Evolutionary conservation across 2,888 invertebrate species (phyloP), one percentile per base, ranked within the genome.

Genomic region (Drosophila algonquin): DNA sequence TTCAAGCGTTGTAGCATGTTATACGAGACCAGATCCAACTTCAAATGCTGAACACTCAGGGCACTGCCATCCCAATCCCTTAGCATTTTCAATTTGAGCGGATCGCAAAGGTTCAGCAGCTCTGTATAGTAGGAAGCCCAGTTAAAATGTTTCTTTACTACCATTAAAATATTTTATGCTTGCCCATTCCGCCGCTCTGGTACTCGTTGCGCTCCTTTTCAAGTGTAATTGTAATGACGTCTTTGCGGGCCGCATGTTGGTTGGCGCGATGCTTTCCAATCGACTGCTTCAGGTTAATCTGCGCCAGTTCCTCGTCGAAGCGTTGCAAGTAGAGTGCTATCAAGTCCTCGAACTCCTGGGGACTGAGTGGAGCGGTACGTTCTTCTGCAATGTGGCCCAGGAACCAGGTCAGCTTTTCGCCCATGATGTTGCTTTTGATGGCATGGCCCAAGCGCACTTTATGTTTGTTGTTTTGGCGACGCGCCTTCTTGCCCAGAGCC

Each of bases 361-460:
- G 94, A 24, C 93, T 94, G 63, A 95, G 94, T 1, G 93, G 92
- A 3, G 70, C 64, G 62, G 93, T 92, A 8, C 93, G 90, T 48
- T 92, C 92, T 16, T 92, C 93, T 64, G 94, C 94, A 0, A 94
- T 93, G 83, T 95, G 93, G 40, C 95, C 94, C 80, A 95, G 93
- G 81, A 97, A 96, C 97, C 97, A 97, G 51, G 75, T 80, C 57
- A 97, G 92, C 92, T 96, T 97, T 89, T 97, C 97, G 46, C 95
- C 96, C 35, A 95, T 89, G 24, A 96, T 84, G 89, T 95, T 96
- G 75, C 95, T 94, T 91, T 96, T 96, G 50, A 96, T 94, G 14
- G 94, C 94, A 76, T 95, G 94, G 0, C 94, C 94, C 46, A 95
- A 58, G 1, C 91, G 90, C 12, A 61, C 58, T 75, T 91, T 92